Base-by-base conservation (phyloP, 2,888 invertebrate species). In the Drosophila leonis region DNA sequence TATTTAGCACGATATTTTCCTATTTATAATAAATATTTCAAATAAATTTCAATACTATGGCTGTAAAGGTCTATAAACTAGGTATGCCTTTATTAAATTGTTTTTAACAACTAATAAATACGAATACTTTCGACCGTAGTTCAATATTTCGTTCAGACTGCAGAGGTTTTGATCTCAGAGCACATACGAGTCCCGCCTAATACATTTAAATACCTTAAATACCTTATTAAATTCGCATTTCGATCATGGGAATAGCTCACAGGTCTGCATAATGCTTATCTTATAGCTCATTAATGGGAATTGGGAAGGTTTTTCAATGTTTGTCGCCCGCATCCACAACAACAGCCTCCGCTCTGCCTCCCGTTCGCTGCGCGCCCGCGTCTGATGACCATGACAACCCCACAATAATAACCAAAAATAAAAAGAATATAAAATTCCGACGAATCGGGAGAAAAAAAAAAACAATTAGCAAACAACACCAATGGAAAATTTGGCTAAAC, bases 391-490 rank as follows among this genome's bases (percentile, higher is more conserved):
- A 61, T 72, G 62, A 69, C 78, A 74, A 71, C 42, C 62, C 35
- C 51, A 52, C 46, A 65, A 49, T 20, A 49, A 33, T 49, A 33
- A 13, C 8, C 27, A 51, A 66, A n/a, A 66, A 64, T 24, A 46
- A 49, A 56, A 44, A 56, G 29, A 33, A 31, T 42, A 42, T 42
- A 57, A 54, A 63, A 57, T 75, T 63, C 49, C 37, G 52, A 52
- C 5, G 60, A 75, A 59, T 59, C 29, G 37, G 37, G 35, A 3
- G 35, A 3, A 37, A 52, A 56, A 31, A 31, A 66, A 71, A 62
- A 70, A 78, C 71, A 80, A 80, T 80, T 80, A 80, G 82, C 82
- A 81, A 78, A 69, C 69, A 75, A 78, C 49, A 65, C 55, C 59
- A 72, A 70, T 52, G 52, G 60, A 64, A 72, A 72, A 75, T 80